Conservation (phyloP, 2,888 invertebrate species). For the Tenthredo scrophulariae region DNA sequence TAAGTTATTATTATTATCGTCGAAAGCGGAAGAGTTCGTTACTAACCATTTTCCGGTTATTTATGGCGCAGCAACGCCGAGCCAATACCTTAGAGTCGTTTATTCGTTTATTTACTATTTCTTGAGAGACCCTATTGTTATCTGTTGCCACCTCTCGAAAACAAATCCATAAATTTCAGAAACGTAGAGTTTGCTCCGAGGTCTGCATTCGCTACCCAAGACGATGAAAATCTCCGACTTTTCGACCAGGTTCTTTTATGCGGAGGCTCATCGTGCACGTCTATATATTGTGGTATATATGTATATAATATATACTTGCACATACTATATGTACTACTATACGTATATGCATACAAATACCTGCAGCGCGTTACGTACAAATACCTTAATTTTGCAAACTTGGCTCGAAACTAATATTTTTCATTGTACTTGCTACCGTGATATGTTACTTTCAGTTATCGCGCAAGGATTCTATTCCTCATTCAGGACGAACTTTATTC, state of each 20-base stretch:
- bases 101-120: constrained; percentile 55
- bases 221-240: constrained; percentile 45
- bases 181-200: constrained; percentile 48
- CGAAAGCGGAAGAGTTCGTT: constrained; percentile 51
- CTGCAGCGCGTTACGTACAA: not conserved
- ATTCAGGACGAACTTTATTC: constrained; percentile 16
- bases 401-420: constrained; percentile 15
- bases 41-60: constrained; percentile 50
- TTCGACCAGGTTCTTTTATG: constrained; percentile 28
- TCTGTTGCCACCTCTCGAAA: constrained; percentile 57
- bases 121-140: constrained; percentile 55
- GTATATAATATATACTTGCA: not conserved
- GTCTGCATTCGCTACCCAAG: constrained; percentile 14
- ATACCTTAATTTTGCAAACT: constrained; percentile 2
- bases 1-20: constrained; percentile 46
- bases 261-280: constrained; percentile 23
- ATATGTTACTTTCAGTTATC: constrained; percentile 27
- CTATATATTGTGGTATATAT: not conserved
- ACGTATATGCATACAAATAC: not conserved
- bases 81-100: constrained; percentile 54
- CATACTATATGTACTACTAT: not conserved
- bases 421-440: not conserved
- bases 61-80: constrained; percentile 32
- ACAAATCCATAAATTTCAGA: constrained; percentile 58
- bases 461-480: not conserved